Evolutionary conservation across 2,888 invertebrate species (phyloP), one percentile per base, ranked within the genome.

Genomic region (Stenchaetothrips biformis): DNA sequence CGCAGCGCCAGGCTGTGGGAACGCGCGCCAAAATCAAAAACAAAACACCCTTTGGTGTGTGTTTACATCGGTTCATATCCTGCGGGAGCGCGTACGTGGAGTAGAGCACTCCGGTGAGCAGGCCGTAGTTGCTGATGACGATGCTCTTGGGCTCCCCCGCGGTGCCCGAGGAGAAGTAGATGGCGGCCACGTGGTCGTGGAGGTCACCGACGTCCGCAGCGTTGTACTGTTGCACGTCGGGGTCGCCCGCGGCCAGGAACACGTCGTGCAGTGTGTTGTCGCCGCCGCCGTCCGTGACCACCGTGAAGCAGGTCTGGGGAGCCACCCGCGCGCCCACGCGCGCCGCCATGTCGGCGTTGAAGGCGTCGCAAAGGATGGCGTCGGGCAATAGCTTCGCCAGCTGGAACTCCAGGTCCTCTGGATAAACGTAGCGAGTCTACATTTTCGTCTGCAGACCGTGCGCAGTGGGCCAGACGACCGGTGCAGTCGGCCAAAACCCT

Each of bases 111-210:
- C 21, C 8, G 21, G 25, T 74, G 25, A 74, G 25, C 21, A 74
- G 6, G 67, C 21, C 67, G 67, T 74, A 74, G 67, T 74, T 25
- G 67, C 67, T 74, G 67, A 25, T 7, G 21, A 25, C 11, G 67
- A 74, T 25, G 67, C 7, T 25, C 67, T 74, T 74, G 67, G 67
- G 67, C 9, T 25, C 25, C 21, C 25, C 67, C 9, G 67, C 25
- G 67, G 67, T 74, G n/a, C 67, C 67, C 8, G 67, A 74, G 7
- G 67, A 74, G 67, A 74, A 74, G 67, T 9, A 74, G 67, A 74
- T 21, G 67, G 67, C 67, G 21, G 11, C 67, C 9, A 74, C 67
- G 67, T 74, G 67, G 21, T 74, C 67, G 67, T 25, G 67, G 25
- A 74, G 25, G 67, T 74, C 67, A 25, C 67, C 67, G 21, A 74